phyloP scores from a whole-genome alignment of 2,888 invertebrate genomes.

The Phyllotreta cruciferae region DNA sequence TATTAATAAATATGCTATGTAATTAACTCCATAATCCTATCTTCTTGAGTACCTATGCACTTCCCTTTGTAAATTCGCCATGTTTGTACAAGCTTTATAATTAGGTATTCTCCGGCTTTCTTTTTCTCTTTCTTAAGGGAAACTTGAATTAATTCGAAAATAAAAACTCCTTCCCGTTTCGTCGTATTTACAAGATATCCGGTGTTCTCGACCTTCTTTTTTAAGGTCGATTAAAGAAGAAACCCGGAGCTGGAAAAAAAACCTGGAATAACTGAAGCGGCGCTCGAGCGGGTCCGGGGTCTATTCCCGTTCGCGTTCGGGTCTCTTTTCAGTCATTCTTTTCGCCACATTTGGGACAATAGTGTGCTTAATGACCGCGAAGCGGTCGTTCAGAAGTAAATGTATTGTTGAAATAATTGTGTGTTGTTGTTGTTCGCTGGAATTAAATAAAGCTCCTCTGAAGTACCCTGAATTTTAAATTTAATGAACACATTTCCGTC shows the following conservation, averaged over 20 bases:
- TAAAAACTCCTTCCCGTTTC: background rate
- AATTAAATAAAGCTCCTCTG: background rate
- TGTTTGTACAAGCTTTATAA: too few relatives aligned
- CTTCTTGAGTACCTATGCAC: too few relatives aligned
- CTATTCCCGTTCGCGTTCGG: constrained; percentile 39
- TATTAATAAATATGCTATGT: too few relatives aligned
- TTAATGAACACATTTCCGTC: too few relatives aligned
- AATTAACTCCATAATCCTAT: too few relatives aligned
- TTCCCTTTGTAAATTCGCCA: too few relatives aligned
- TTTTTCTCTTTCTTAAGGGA: too few relatives aligned
- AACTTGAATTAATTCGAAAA: background rate
- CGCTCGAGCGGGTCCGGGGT: constrained; percentile 37
- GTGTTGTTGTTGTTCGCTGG: constrained; percentile 1
- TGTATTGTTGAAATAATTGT: constrained; percentile 6
- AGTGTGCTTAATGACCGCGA: constrained; percentile 18
- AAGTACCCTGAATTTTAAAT: too few relatives aligned
- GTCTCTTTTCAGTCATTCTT: constrained; percentile 41
- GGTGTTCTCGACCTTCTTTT: background rate
- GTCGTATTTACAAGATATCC: background rate
- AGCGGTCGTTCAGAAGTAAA: constrained; percentile 7
- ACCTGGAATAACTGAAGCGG: constrained; percentile 38
- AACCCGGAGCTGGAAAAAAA: constrained; percentile 15
- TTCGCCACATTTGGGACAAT: constrained; percentile 31
- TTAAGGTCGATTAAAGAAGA: constrained; percentile 19
- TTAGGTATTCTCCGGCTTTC: too few relatives aligned